Evolutionary conservation across 2,888 invertebrate species (phyloP), one percentile per base, ranked within the genome.

Genomic region (Hesperia comma): DNA sequence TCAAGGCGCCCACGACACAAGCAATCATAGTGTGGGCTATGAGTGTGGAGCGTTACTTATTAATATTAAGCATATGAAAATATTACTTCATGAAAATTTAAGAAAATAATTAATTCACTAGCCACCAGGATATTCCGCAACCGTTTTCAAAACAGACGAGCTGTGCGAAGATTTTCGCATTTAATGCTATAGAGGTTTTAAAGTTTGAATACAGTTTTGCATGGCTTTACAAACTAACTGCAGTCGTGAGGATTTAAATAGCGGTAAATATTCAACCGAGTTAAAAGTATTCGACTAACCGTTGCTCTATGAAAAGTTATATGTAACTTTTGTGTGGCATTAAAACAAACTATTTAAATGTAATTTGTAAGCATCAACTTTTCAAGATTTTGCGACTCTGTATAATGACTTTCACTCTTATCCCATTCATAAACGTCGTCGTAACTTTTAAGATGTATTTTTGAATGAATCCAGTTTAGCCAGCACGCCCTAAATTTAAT

Each of bases 191-290:
- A 32, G 7, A 33, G 54, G 17, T 15, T 33, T 21, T 17, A 33
- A 32, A 54, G 54, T 54, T 54, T 54, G 33, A 54, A 54, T 33
- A 33, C 54, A 33, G 14, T 33, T 54, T 54, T 15, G 53, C 53
- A 32, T 54, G 54, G 54, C 32, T 46, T 60, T 60, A 46, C 41
- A 55, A 63, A 63, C 21, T 43, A 54, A 7, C 15, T 19, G 54
- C 41, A 54, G 46, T 61, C 8, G 19, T 19, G 14, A 33, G 33
- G 66, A 53, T 33, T 66, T 60, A 66, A 60, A 54, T 58, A 53
- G 33, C 41, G 64, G 32, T 66, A 60, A 66, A 66, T 66, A 60
- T 60, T 60, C 60, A 60, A 60, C 60, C 60, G 54, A 66, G 54
- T 66, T 66, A 66, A 60, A 66, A 66, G 33, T 66, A 41, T 58